Evolutionary conservation across 2,888 invertebrate genomes (phyloP).

Genomic region (Limnephilus rhombicus): DNA sequence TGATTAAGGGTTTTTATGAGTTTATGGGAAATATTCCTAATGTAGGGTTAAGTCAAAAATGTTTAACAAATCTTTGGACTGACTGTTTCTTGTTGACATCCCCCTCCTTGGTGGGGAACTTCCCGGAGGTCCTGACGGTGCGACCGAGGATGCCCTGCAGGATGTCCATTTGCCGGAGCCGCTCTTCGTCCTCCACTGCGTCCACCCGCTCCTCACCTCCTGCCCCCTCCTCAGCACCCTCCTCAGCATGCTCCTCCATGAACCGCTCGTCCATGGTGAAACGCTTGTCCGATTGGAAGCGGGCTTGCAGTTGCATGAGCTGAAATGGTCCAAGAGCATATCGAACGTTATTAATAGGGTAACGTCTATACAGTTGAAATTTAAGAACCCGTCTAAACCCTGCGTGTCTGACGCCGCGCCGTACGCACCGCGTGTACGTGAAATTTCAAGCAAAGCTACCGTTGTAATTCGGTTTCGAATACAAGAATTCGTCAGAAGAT

Average conservation of each 20-base stretch:
- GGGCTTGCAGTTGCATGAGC: conserved; percentile 85
- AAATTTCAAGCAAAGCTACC: too few species aligned
- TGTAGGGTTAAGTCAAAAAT: too few species aligned
- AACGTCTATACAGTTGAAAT: too few species aligned
- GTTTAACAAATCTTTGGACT: neutral
- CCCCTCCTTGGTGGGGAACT: conserved; percentile 66
- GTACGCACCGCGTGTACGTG: too few species aligned
- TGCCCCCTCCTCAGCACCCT: conserved; percentile 70
- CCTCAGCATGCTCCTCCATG: conserved; percentile 76
- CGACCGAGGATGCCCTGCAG: conserved; percentile 78
- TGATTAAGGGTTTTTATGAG: too few species aligned
- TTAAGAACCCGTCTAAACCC: too few species aligned
- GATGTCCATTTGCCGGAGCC: conserved; percentile 77
- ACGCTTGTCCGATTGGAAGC: conserved; percentile 86
- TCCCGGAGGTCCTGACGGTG: conserved; percentile 71
- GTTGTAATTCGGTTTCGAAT: too few species aligned
- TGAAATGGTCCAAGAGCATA: conserved; percentile 68
- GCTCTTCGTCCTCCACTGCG: conserved; percentile 75
- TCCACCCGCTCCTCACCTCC: conserved; percentile 71
- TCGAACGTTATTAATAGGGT: too few species aligned
- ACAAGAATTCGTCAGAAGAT: too few species aligned
- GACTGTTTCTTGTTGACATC: conserved; percentile 63
- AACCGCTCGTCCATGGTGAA: conserved; percentile 87
- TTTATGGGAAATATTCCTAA: too few species aligned
- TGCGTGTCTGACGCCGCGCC: too few species aligned